Evolutionary conservation across 1,140 invertebrate genomes (phyloP).

Genomic region (Penaeus japonicus): DNA sequence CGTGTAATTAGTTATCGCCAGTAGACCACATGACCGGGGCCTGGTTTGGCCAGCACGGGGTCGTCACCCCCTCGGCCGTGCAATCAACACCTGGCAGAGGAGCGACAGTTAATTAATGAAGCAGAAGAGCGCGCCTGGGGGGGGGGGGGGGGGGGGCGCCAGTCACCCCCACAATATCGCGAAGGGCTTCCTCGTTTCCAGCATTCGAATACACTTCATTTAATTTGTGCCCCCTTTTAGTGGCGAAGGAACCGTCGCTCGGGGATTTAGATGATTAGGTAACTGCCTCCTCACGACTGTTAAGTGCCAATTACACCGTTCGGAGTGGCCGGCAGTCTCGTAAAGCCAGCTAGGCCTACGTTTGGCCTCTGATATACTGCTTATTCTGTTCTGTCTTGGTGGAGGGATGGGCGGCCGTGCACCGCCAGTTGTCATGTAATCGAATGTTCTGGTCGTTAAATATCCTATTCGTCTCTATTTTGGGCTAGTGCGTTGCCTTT

Average conservation of each 20-base stretch:
- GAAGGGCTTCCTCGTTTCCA: slow-evolving; percentile 21
- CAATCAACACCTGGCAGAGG: too few species aligned
- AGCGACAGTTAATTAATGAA: too few species aligned
- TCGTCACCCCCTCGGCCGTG: too few species aligned
- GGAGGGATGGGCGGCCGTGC: background rate
- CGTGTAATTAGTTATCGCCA: too few species aligned
- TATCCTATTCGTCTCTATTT: too few species aligned
- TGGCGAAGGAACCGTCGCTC: background rate
- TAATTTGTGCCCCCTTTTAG: slow-evolving; percentile 30
- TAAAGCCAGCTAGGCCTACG: background rate
- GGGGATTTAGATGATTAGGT: slow-evolving; percentile 47
- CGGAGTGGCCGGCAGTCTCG: slow-evolving; percentile 2
- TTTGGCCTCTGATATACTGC: background rate
- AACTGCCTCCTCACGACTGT: slow-evolving; percentile 47
- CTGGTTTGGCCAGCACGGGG: too few species aligned
- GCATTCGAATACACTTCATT: slow-evolving; percentile 46
- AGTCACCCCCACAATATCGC: background rate
- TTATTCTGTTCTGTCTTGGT: background rate
- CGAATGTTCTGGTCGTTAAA: too few species aligned
- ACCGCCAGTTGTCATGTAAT: background rate
- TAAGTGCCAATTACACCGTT: slow-evolving; percentile 37
- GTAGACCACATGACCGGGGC: too few species aligned
- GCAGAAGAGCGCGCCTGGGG: too few species aligned
- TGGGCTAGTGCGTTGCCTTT: too few species aligned
- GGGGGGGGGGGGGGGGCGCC: too few species aligned